Percentiles rank a stretch among this genome's conserved stretches.
Evolutionary conservation across 2,797 vertebrate species (phyloP).

Genomic region (Distichodus sexfasciatus): DNA sequence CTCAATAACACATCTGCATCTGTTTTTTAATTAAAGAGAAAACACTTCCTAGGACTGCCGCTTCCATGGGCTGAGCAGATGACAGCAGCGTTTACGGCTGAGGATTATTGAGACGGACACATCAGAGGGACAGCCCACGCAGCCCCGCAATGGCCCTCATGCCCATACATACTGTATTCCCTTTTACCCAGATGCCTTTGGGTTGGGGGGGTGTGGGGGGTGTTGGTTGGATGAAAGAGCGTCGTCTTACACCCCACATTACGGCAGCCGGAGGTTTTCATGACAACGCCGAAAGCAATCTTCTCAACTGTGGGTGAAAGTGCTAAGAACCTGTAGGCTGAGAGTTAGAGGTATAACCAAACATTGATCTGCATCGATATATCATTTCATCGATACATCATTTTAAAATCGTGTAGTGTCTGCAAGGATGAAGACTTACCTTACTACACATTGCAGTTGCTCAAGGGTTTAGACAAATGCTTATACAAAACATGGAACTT

Average conservation of each 20-base stretch:
- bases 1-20: slow-evolving; percentile 22
- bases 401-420: too few relatives aligned
- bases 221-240: slow-evolving; percentile 39
- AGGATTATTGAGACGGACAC: slow-evolving; percentile 47
- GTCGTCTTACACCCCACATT: slow-evolving; percentile 13
- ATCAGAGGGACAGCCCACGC: slow-evolving; percentile 40
- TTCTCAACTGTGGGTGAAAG: too few relatives aligned
- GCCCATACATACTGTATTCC: slow-evolving; percentile 27
- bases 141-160: slow-evolving; percentile 16
- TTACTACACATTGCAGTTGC: too few relatives aligned
- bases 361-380: too few relatives aligned
- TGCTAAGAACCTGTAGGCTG: too few relatives aligned
- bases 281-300: too few relatives aligned
- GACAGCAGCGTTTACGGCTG: slow-evolving; percentile 27
- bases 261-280: too few relatives aligned
- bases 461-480: too few relatives aligned
- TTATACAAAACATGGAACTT: too few relatives aligned
- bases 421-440: too few relatives aligned
- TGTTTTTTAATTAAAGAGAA: slow-evolving; percentile 19
- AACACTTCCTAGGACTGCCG: slow-evolving; percentile 3
- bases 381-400: too few relatives aligned
- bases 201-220: slow-evolving; percentile 29
- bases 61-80: slow-evolving; percentile 15
- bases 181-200: slow-evolving; percentile 36
- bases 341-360: too few relatives aligned